phyloP scores from a whole-genome alignment of 2,888 invertebrate genomes.

The Didymodactylos carnosus region DNA sequence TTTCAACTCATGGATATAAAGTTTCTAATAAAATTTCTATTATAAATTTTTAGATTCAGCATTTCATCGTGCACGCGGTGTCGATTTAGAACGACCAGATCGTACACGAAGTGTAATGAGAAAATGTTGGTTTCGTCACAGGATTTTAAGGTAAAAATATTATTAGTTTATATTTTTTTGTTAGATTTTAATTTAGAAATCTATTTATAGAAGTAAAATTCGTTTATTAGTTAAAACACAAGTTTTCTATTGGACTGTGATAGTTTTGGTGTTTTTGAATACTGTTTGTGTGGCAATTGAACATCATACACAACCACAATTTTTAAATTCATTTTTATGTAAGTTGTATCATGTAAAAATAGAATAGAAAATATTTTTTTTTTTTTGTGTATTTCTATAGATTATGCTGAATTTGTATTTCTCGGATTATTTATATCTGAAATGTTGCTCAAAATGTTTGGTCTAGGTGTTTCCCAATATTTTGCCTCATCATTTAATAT shows the following conservation, averaged over 20 bases:
- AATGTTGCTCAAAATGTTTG: constrained; percentile 98
- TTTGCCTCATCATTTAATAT: constrained; percentile 98
- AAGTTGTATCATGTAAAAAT: constrained; percentile 40
- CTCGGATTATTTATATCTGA: constrained; percentile 92
- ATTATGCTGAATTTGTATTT: constrained; percentile 88
- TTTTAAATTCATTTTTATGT: constrained; percentile 90
- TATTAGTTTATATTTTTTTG: no score
- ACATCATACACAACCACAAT: constrained; percentile 81
- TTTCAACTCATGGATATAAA: no score
- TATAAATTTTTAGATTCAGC: not conserved
- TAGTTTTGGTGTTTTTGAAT: constrained; percentile 93
- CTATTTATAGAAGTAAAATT: not conserved
- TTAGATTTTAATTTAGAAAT: not conserved
- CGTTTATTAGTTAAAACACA: constrained; percentile 78
- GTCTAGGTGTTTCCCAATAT: constrained; percentile 85
- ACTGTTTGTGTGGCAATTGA: constrained; percentile 95
- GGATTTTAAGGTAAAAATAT: no score
- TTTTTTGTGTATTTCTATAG: constrained; percentile 39
- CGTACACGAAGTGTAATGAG: not conserved
- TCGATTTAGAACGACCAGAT: not conserved
- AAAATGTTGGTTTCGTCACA: no score
- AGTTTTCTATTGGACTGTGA: constrained; percentile 98
- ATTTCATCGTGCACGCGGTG: not conserved
- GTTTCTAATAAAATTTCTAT: no score
- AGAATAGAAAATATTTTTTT: no score